Base-by-base conservation (phyloP, 2,888 invertebrate genomes). In the Trichacis sp. region DNA sequence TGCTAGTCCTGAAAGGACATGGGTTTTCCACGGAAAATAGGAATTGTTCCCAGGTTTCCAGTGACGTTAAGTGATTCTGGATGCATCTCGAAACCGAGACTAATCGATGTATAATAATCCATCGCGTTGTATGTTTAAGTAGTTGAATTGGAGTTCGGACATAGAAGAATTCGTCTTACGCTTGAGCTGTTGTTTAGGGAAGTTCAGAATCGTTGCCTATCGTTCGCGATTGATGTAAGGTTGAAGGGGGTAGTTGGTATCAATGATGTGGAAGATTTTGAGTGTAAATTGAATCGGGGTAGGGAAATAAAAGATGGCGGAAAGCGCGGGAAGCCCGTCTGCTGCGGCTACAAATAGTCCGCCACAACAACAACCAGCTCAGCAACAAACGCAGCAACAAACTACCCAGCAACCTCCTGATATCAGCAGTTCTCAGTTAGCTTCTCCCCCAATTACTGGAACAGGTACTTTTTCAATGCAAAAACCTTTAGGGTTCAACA, bases 381-480 rank as follows among this genome's bases (percentile, higher is more conserved):
- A 64, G 45, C 54, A 69, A 30, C 62, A 62, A 45, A 53, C 55
- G 29, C 47, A 47, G 40, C 46, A 65, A 63, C 45, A 18, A 12
- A 60, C 57, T 6, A 77, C 73, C 54, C 75, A 73, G 67, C 83
- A 81, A 60, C 82, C 84, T 30, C 79, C 84, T 70, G 84, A 84
- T 67, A 84, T 84, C 54, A 84, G 79, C 76, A 84, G 84, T 66
- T 84, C 84, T 1, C 84, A 84, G 69, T 73, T 84, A 49, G 76
- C 82, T 4, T 80, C 84, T 24, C 82, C 84, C 42, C 84, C 84
- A 33, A 84, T 84, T 73, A 83, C 84, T 40, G 84, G 84, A 77
- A 84, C 84, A 84, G 84, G 84, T 84, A 83, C 69, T 60, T 8
- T 24, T 24, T 24, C 8, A n/a, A n/a, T n/a, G n/a, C n/a, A n/a